A percentile compares a stretch with the other conserved stretches of the same genome.
Conservation (phyloP, 2,888 invertebrate genomes). For the Cheilosia grossa region DNA sequence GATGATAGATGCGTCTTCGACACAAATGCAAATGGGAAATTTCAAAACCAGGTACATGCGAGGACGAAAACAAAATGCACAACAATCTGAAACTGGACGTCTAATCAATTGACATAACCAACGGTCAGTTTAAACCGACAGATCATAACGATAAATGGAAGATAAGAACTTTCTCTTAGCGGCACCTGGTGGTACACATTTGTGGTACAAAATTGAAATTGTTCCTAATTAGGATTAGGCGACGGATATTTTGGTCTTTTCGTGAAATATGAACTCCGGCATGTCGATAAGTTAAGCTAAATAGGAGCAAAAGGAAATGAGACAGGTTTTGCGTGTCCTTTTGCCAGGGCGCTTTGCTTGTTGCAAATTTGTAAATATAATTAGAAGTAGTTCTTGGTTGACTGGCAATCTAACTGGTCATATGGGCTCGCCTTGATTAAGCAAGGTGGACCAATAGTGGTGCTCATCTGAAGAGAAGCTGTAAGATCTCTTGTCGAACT, state of each 20-base stretch:
- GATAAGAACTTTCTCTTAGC: constrained; percentile 44
- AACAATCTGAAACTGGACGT: constrained; percentile 33
- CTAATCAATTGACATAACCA: constrained; percentile 70
- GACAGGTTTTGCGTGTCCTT: constrained; percentile 15
- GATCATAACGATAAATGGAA: constrained; percentile 69
- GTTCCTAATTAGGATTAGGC: constrained; percentile 45
- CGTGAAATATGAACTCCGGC: constrained; percentile 54
- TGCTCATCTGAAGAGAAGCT: no score
- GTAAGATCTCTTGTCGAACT: no score
- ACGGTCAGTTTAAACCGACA: constrained; percentile 51
- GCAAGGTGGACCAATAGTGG: no score
- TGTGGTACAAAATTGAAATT: constrained; percentile 36
- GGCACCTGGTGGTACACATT: constrained; percentile 10
- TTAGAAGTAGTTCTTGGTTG: no score
- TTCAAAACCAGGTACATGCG: not conserved
- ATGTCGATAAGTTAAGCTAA: constrained; percentile 29
- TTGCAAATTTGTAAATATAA: no score
- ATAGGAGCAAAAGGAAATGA: constrained; percentile 2
- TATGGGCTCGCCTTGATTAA: no score
- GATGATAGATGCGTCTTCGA: constrained; percentile 22
- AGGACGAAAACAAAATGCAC: constrained; percentile 29
- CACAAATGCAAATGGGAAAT: constrained; percentile 58
- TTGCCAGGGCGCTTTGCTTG: constrained; percentile 4
- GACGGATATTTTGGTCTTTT: constrained; percentile 45
- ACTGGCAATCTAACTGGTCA: no score